Percentiles rank a stretch among this genome's conserved stretches.
phyloP scores from a whole-genome alignment of 2,113 vertebrate genomes.

The Lutjanus erythropterus region DNA sequence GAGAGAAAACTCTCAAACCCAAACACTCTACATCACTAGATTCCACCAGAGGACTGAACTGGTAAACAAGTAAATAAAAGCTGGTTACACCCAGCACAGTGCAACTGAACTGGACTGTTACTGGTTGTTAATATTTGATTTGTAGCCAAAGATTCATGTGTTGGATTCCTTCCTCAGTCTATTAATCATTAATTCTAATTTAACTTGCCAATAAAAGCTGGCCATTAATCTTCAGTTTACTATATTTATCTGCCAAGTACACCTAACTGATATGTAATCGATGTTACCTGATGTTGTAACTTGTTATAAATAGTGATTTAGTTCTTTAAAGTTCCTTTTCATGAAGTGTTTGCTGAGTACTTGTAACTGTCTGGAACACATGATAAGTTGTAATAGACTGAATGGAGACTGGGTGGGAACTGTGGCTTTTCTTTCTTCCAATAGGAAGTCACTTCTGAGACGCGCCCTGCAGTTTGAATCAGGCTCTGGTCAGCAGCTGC shows the following conservation, averaged over 20 bases:
- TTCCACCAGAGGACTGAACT: neutral
- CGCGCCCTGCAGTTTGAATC: constrained; percentile 50
- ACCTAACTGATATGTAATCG: neutral
- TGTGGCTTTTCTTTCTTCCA: constrained; percentile 18
- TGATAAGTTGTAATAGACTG: neutral
- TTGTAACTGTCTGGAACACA: neutral
- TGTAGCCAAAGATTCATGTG: neutral
- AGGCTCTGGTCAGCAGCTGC: constrained; percentile 53
- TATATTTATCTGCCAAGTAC: neutral
- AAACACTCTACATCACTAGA: neutral
- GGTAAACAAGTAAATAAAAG: neutral
- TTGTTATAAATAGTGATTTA: neutral
- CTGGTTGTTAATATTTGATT: neutral
- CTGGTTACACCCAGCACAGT: neutral
- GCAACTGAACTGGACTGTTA: neutral
- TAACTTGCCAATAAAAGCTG: neutral
- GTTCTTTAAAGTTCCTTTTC: neutral
- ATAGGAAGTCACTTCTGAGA: neutral
- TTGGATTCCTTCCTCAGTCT: neutral
- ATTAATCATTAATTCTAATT: neutral
- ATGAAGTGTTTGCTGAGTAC: neutral
- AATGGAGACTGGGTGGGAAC: neutral
- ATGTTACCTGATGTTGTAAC: neutral
- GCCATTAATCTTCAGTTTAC: neutral
- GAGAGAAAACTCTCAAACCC: no score